These are phyloP conservation scores for Hyposoter dolosus DNA, from an alignment of 2,888 invertebrate species.

Conservation along the genomic window DNA sequence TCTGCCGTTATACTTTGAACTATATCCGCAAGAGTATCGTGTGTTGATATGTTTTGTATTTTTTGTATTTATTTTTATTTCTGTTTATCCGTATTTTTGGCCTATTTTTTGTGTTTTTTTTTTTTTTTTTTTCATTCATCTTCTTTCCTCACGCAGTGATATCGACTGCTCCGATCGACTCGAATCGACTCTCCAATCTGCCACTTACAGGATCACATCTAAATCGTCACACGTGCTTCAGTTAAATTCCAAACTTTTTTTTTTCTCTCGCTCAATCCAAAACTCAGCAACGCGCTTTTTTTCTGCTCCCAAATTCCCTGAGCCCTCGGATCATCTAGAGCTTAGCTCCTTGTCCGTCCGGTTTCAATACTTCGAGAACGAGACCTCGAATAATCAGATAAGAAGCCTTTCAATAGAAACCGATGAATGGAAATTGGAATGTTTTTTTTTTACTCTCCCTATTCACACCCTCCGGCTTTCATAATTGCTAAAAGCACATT, in stretches of 20 bases:
- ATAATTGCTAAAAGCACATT: conserved; percentile 5
- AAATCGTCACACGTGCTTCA: conserved; percentile 16
- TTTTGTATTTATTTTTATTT: neutral
- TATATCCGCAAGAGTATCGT: conserved; percentile 41
- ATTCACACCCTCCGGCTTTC: neutral
- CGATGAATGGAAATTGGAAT: conserved; percentile 46
- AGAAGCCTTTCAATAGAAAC: conserved; percentile 72
- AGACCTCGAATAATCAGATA: conserved; percentile 78
- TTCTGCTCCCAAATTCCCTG: conserved; percentile 23
- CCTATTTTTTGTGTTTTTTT: conserved; percentile 4
- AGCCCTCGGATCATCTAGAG: conserved; percentile 40
- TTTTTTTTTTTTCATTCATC: neutral
- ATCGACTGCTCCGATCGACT: conserved; percentile 30
- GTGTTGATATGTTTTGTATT: conserved; percentile 3
- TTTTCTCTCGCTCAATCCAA: neutral
- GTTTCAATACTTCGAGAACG: conserved; percentile 80
- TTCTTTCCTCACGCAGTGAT: conserved; percentile 26
- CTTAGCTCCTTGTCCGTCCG: conserved; percentile 44
- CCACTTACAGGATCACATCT: conserved; percentile 25
- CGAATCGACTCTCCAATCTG: conserved; percentile 44
- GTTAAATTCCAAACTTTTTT: conserved; percentile 12
- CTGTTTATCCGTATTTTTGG: neutral
- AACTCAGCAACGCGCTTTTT: neutral
- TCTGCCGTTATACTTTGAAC: conserved; percentile 45
- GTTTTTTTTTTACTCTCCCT: neutral